phyloP scores from a whole-genome alignment of 2,888 invertebrate genomes.

The Idaea aversata region DNA sequence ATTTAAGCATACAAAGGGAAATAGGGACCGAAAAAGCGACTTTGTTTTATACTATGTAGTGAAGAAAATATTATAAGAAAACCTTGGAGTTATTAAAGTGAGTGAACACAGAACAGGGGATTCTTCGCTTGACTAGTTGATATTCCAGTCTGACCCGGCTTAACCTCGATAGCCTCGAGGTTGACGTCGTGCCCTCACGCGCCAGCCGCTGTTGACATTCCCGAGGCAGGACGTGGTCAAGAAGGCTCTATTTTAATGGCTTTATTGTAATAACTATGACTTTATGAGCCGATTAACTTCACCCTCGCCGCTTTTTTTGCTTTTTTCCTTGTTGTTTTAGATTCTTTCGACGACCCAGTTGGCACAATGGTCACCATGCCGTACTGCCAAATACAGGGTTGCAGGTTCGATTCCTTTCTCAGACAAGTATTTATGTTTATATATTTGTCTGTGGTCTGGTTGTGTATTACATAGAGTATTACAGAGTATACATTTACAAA shows the following conservation, averaged over 20 bases:
- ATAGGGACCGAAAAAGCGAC: too few relatives aligned
- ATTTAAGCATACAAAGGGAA: too few relatives aligned
- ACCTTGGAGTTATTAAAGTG: not conserved
- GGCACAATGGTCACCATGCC: not conserved
- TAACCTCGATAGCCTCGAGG: constrained; percentile 4
- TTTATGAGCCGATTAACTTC: not conserved
- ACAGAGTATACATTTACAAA: too few relatives aligned
- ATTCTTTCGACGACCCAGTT: not conserved
- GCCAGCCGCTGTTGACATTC: constrained; percentile 17
- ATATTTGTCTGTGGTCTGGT: too few relatives aligned
- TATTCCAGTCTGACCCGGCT: not conserved
- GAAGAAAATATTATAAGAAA: not conserved
- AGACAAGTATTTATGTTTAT: too few relatives aligned
- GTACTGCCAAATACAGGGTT: too few relatives aligned
- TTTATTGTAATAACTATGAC: not conserved
- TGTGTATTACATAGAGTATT: too few relatives aligned
- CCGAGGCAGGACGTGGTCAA: constrained; percentile 3
- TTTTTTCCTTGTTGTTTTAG: not conserved
- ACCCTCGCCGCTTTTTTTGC: not conserved
- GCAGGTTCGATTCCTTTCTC: too few relatives aligned
- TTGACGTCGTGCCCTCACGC: constrained; percentile 14
- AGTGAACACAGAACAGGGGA: not conserved
- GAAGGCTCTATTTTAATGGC: not conserved
- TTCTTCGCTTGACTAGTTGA: not conserved
- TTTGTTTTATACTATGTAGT: too few relatives aligned